These are phyloP conservation scores for Drosophila pseudotakahashii DNA, from an alignment of 2,888 invertebrate genomes.

Conservation along the genomic window DNA sequence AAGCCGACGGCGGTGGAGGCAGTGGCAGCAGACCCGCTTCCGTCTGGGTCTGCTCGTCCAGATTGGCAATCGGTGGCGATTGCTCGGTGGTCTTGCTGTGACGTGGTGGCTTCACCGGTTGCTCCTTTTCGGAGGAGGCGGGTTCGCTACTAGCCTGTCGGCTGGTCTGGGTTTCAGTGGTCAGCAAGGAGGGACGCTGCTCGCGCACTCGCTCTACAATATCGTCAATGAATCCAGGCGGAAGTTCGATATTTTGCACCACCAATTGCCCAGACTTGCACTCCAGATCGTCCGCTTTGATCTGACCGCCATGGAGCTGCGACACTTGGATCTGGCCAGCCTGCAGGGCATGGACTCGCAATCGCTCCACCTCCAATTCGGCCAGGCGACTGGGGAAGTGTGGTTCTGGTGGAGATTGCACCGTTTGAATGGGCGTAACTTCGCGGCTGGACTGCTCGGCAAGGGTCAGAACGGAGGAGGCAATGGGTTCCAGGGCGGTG, in stretches of 20 bases:
- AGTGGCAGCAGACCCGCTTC: slow-evolving; percentile 84
- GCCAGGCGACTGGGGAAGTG: slow-evolving; percentile 84
- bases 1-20: slow-evolving; percentile 85
- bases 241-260: slow-evolving; percentile 88
- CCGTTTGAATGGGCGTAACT: slow-evolving; percentile 53
- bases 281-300: slow-evolving; percentile 90
- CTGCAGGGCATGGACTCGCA: slow-evolving; percentile 91
- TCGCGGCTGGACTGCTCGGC: slow-evolving; percentile 51
- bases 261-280: slow-evolving; percentile 89
- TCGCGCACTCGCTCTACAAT: slow-evolving; percentile 86
- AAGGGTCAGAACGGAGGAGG: slow-evolving; percentile 39
- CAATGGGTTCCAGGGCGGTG: slow-evolving; percentile 65
- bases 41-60: slow-evolving; percentile 81
- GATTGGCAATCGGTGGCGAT: slow-evolving; percentile 38
- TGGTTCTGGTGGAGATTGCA: slow-evolving; percentile 42
- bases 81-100: slow-evolving; percentile 59
- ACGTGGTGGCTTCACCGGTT: slow-evolving; percentile 79
- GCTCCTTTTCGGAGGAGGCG: slow-evolving; percentile 58
- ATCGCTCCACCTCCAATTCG: slow-evolving; percentile 91
- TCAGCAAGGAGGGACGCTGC: slow-evolving; percentile 70
- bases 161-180: slow-evolving; percentile 84
- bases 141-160: slow-evolving; percentile 75
- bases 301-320: slow-evolving; percentile 90
- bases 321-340: slow-evolving; percentile 92
- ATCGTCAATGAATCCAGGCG: slow-evolving; percentile 88